Percentiles rank a stretch among this genome's conserved stretches.
Evolutionary conservation across 2,888 invertebrate genomes (phyloP).

Genomic region (Drosophila longiperda): DNA sequence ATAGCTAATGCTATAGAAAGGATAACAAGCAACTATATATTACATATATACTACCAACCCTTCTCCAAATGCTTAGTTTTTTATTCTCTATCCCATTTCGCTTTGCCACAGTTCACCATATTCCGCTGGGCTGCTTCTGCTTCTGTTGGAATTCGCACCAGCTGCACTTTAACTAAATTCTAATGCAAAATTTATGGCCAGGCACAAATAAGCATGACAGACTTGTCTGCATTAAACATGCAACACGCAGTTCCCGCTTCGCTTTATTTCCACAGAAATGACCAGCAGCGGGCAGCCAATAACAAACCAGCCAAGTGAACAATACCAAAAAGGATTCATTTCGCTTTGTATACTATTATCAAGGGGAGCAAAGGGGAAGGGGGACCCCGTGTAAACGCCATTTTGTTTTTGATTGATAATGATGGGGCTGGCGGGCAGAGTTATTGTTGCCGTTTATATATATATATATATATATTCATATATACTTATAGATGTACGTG

Average conservation of each 20-base stretch:
- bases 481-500: slow-evolving; percentile 7
- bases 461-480: slow-evolving; percentile 19
- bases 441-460: slow-evolving; percentile 39
- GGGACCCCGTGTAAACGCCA: slow-evolving; percentile 40
- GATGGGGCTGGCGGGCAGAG: slow-evolving; percentile 41
- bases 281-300: slow-evolving; percentile 44
- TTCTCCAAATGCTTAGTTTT: neutral
- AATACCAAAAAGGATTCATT: slow-evolving; percentile 9
- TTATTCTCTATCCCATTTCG: slow-evolving; percentile 3
- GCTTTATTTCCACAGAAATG: slow-evolving; percentile 46
- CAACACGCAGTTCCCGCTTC: slow-evolving; percentile 33
- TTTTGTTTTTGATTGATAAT: slow-evolving; percentile 71
- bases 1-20: slow-evolving; percentile 21
- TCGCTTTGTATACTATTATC: slow-evolving; percentile 52
- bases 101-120: slow-evolving; percentile 8
- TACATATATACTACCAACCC: slow-evolving; percentile 24
- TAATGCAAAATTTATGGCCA: slow-evolving; percentile 77
- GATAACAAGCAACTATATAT: neutral
- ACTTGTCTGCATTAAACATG: slow-evolving; percentile 70
- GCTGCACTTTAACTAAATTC: slow-evolving; percentile 81
- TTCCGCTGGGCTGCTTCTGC: neutral
- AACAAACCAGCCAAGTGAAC: slow-evolving; percentile 18
- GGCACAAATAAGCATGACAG: slow-evolving; percentile 54
- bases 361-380: neutral
- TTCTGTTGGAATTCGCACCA: slow-evolving; percentile 59